phyloP scores from a whole-genome alignment of 1,140 invertebrate genomes.

The Oscheius sp. region DNA sequence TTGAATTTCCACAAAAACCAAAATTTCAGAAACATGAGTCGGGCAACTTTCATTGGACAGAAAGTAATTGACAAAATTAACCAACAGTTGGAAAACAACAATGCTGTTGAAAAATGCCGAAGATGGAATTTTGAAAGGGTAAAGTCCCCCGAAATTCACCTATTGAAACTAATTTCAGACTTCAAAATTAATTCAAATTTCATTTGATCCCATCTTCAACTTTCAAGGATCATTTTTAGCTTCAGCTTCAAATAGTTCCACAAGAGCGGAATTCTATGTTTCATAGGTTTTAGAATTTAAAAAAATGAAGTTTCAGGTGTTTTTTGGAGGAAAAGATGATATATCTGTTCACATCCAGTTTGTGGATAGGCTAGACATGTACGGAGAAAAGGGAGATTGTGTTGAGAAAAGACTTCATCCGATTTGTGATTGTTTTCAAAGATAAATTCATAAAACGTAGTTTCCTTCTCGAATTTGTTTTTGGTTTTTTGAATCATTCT shows the following conservation, averaged over 20 bases:
- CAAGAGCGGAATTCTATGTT: neutral
- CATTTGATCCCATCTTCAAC: no score
- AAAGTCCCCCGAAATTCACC: no score
- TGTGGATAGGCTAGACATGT: neutral
- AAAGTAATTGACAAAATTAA: neutral
- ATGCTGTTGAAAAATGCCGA: neutral
- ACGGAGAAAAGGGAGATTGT: constrained; percentile 8
- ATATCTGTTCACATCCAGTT: neutral
- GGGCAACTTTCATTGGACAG: neutral
- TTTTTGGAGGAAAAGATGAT: neutral
- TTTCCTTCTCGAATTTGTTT: no score
- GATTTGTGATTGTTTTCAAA: constrained; percentile 26
- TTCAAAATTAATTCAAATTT: no score
- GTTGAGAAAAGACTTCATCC: constrained; percentile 2
- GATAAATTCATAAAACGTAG: no score
- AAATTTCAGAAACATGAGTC: neutral
- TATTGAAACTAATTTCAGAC: no score
- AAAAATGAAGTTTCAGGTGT: no score
- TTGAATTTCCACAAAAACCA: neutral
- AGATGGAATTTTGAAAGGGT: neutral
- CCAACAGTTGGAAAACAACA: neutral
- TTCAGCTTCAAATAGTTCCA: no score
- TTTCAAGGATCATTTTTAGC: neutral
- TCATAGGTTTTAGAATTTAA: neutral
- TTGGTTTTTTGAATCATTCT: no score